Percentiles rank a stretch among this genome's conserved stretches.
phyloP scores from a whole-genome alignment of 1,140 invertebrate genomes.

The Protaetia brevitarsis region DNA sequence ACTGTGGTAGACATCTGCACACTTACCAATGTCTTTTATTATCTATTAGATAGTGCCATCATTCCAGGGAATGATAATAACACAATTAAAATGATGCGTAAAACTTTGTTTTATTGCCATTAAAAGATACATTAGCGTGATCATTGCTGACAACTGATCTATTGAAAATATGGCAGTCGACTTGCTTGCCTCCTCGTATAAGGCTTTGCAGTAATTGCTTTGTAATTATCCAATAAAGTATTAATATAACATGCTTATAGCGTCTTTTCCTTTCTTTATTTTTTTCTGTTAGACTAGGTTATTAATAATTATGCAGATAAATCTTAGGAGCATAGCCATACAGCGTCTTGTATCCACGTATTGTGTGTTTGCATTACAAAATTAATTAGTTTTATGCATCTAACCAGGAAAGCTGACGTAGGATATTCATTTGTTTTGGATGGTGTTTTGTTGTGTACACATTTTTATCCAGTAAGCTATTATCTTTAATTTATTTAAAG shows the following conservation, averaged over 20 bases:
- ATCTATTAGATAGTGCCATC: neutral
- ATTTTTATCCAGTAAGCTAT: neutral
- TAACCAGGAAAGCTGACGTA: neutral
- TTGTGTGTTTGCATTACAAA: neutral
- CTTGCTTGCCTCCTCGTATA: neutral
- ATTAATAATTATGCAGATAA: slow-evolving; percentile 12
- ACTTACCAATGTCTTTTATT: neutral
- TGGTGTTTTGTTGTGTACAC: neutral
- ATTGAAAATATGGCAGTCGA: neutral
- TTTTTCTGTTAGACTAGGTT: slow-evolving; percentile 3
- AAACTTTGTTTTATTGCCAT: neutral
- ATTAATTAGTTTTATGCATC: neutral
- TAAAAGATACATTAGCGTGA: slow-evolving; percentile 4
- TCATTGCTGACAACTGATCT: neutral
- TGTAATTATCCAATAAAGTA: slow-evolving; percentile 16
- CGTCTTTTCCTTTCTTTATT: neutral
- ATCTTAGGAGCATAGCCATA: neutral
- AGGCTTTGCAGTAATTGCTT: neutral
- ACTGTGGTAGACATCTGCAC: neutral
- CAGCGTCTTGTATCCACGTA: no score
- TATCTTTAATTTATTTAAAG: neutral
- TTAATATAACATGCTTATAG: neutral
- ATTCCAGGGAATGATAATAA: neutral
- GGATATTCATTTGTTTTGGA: neutral
- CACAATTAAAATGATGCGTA: slow-evolving; percentile 7